A percentile compares a stretch with the other conserved stretches of the same genome.
phyloP scores from a whole-genome alignment of 2,888 invertebrate genomes.

The Falcaria lacertinaria region DNA sequence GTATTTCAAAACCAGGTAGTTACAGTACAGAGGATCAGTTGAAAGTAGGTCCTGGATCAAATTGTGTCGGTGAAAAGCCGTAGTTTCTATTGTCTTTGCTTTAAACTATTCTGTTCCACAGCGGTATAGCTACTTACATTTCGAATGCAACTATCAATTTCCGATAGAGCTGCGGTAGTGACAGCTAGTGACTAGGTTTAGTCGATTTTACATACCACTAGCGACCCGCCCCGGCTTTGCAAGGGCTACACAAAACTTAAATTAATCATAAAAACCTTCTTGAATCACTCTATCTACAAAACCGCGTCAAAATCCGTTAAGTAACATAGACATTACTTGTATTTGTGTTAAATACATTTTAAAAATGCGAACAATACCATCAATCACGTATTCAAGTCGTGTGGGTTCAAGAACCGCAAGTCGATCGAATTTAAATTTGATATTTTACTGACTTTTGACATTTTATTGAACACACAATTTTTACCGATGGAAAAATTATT shows the following conservation, averaged over 20 bases:
- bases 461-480: constrained; percentile 10
- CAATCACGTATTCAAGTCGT: constrained; percentile 15
- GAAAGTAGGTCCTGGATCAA: background rate
- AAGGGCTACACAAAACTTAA: too few species aligned
- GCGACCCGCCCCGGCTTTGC: too few species aligned
- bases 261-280: too few species aligned
- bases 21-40: background rate
- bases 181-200: too few species aligned
- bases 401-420: constrained; percentile 20
- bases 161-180: background rate
- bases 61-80: constrained; percentile 7
- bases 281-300: too few species aligned
- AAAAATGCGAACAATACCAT: background rate
- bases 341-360: too few species aligned
- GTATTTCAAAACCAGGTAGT: background rate
- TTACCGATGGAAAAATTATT: background rate
- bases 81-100: background rate
- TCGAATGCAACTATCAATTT: background rate
- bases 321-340: too few species aligned
- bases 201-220: too few species aligned
- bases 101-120: background rate
- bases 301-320: too few species aligned
- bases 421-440: constrained; percentile 31
- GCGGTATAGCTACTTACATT: background rate
- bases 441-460: constrained; percentile 40